These are phyloP conservation scores for Gymnogyps californianus DNA, from an alignment of 2,113 vertebrate species.

Conservation along the genomic window DNA sequence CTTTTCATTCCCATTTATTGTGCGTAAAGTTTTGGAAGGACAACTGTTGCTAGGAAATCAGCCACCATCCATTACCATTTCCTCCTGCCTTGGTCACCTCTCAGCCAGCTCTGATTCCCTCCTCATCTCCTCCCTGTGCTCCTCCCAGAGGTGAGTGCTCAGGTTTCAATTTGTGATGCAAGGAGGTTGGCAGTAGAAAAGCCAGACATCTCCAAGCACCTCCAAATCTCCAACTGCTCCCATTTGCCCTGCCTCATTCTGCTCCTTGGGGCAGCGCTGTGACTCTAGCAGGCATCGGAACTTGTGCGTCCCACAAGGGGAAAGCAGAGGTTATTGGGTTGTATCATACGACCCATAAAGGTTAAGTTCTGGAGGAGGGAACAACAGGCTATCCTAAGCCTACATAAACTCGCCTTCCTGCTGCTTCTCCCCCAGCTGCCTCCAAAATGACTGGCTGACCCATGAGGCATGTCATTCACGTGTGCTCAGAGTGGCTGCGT, in stretches of 20 bases:
- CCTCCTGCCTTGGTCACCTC: not conserved
- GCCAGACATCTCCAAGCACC: not conserved
- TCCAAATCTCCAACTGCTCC: not conserved
- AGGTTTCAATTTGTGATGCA: not conserved
- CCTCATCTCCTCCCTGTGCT: not conserved
- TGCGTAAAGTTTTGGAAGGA: not conserved
- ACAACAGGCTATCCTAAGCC: not conserved
- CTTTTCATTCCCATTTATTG: not conserved
- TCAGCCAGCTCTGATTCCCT: not conserved
- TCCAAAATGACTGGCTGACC: not conserved
- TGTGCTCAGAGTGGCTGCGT: rapidly evolving
- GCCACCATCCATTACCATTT: not conserved
- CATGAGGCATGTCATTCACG: rapidly evolving
- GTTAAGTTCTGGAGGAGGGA: not conserved
- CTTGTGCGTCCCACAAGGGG: not conserved
- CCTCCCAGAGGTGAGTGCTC: not conserved
- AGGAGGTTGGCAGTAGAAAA: not conserved
- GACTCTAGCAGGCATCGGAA: not conserved
- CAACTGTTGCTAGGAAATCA: not conserved
- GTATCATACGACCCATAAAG: rapidly evolving
- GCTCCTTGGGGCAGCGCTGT: not conserved
- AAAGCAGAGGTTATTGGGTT: not conserved
- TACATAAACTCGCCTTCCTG: not conserved
- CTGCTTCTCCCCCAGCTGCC: not conserved
- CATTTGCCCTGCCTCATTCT: not conserved